phyloP scores from a whole-genome alignment of 2,888 invertebrate genomes.

The Sesia bembeciformis region DNA sequence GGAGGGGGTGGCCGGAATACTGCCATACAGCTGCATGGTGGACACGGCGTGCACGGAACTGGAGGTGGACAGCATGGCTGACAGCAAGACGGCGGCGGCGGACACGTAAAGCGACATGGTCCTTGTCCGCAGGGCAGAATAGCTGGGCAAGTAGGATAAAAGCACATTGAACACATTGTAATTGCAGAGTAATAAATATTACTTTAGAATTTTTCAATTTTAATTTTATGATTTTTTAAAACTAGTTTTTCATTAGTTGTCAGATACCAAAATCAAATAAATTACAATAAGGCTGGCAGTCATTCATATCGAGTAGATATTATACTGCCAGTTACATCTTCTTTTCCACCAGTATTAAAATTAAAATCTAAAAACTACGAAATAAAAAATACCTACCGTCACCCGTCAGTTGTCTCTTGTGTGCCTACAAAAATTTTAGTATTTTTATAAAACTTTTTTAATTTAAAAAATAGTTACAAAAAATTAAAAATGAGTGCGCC shows the following conservation, averaged over 20 bases:
- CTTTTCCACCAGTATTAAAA: not conserved
- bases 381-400: no score
- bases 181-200: no score
- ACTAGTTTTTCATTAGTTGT: not conserved
- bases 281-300: no score
- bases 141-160: slow-evolving; percentile 53
- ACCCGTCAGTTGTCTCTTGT: no score
- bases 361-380: not conserved
- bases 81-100: slow-evolving; percentile 44
- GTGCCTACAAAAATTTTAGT: no score
- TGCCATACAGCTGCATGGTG: slow-evolving; percentile 50
- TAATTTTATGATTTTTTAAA: slow-evolving; percentile 3
- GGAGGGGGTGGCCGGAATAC: slow-evolving; percentile 50
- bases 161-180: slow-evolving; percentile 40
- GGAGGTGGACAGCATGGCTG: slow-evolving; percentile 57
- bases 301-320: no score
- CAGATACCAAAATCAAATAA: not conserved
- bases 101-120: slow-evolving; percentile 40
- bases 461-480: no score
- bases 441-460: no score
- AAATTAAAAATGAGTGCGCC: slow-evolving; percentile 52
- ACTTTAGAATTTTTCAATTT: not conserved
- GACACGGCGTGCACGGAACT: slow-evolving; percentile 55
- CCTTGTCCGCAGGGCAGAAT: slow-evolving; percentile 53
- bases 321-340: not conserved